A percentile compares a stretch with the other conserved stretches of the same genome.
Conservation (phyloP, 1,140 invertebrate species). For the Bombus impatiens region DNA sequence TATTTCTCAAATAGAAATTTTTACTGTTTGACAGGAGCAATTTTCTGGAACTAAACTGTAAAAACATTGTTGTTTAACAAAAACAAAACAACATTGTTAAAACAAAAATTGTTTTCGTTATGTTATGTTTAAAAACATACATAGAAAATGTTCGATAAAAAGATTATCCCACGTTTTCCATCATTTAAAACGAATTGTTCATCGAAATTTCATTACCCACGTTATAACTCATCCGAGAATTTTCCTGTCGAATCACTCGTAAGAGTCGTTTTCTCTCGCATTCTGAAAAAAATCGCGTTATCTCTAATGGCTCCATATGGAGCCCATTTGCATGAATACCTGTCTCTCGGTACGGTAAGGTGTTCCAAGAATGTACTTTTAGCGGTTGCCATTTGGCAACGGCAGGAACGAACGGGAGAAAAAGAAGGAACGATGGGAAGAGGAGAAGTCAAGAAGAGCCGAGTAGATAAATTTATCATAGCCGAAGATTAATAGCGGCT, state of each 20-base stretch:
- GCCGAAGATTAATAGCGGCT: constrained; percentile 25
- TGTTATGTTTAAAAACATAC: not conserved
- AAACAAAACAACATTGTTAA: too few relatives aligned
- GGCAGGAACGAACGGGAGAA: not conserved
- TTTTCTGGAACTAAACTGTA: not conserved
- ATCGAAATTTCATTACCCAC: not conserved
- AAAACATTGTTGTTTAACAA: not conserved
- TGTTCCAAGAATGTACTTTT: constrained; percentile 21
- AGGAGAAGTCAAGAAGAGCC: not conserved
- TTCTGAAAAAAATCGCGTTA: constrained; percentile 8
- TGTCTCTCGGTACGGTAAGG: constrained; percentile 5
- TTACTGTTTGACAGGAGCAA: not conserved
- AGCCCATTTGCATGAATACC: constrained; percentile 42
- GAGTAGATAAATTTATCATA: constrained; percentile 44
- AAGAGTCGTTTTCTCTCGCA: not conserved
- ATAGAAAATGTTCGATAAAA: not conserved
- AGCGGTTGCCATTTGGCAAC: not conserved
- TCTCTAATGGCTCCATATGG: constrained; percentile 13
- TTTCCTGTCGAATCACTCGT: not conserved
- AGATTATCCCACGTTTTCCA: not conserved
- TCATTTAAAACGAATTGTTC: not conserved
- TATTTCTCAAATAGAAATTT: not conserved
- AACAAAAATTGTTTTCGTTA: not conserved
- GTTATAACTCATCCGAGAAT: not conserved
- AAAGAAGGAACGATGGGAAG: not conserved